Evolutionary conservation across 2,113 vertebrate genomes (phyloP), one percentile per base, ranked within the genome.

Genomic region (Centrocercus urophasianus): DNA sequence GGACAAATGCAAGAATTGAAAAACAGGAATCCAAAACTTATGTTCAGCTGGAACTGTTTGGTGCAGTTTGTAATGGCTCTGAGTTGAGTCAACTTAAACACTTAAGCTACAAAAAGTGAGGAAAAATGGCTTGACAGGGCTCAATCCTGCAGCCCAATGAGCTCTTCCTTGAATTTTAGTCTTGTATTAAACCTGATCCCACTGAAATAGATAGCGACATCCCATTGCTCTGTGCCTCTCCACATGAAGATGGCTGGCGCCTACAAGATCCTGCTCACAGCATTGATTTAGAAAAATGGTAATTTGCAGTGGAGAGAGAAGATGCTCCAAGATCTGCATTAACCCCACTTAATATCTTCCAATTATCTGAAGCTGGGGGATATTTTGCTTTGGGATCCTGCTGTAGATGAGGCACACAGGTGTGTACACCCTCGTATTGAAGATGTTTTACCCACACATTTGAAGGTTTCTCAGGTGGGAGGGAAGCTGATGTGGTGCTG

Each of bases 71-170:
- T 52, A 34, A 66, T 52, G 87, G 92, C 76, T 70, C 34, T 83
- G 56, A 30, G 61, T 91, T 88, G 78, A 79, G 69, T 71, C 69
- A 91, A 92, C 67, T 79, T 86, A 92, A 95, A 95, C 48, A 85
- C 87, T 93, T 52, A 93, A 94, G 90, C 83, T 88, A 88, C 83
- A 83, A 50, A 91, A 70, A 70, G 69, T 67, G 76, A 88, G 67
- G 86, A 77, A 78, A 34, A 88, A 60, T 71, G 76, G 10, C 47
- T 86, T 24, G 75, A 90, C 54, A 63, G 71, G 73, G 13, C 66
- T 79, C 56, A 42, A 30, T 43, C 25, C 64, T 83, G 56, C 20
- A 59, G 83, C 34, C 85, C 21, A 71, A 66, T 34, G 83, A 88
- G 83, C 60, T 89, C 50, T 45, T 91, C 25, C 77, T 34, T 77